Conservation (phyloP, 1,140 invertebrate species). For the Paralvinella palmiformis region DNA sequence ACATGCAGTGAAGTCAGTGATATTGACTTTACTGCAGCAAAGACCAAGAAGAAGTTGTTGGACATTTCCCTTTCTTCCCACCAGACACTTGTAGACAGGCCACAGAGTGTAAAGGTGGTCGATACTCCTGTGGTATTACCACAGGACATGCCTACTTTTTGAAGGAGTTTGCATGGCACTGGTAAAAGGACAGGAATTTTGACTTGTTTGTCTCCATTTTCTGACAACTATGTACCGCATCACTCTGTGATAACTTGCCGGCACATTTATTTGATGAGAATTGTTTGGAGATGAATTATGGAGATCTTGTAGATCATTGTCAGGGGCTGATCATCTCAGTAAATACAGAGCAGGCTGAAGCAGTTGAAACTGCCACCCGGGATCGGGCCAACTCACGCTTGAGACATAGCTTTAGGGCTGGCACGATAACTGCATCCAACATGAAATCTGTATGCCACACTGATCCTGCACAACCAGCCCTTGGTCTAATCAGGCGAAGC, state of each 20-base stretch:
- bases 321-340: not conserved
- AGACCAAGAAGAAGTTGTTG: conserved; percentile 2
- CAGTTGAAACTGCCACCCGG: conserved; percentile 19
- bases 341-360: not conserved
- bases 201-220: not conserved
- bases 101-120: not conserved
- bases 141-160: not conserved
- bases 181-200: not conserved
- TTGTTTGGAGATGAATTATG: conserved; percentile 1
- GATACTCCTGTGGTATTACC: not conserved
- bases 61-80: not conserved
- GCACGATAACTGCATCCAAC: conserved; percentile 8
- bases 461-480: not conserved
- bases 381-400: conserved; percentile 17
- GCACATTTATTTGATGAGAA: not conserved
- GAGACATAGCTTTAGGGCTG: conserved; percentile 2
- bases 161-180: not conserved
- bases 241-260: not conserved
- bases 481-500: not conserved
- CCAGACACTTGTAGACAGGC: not conserved
- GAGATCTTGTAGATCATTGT: not conserved
- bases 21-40: not conserved
- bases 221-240: not conserved
- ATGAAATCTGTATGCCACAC: conserved; percentile 6
- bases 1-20: not conserved